phyloP scores from a whole-genome alignment of 2,888 invertebrate genomes.

The Chelonus formosanus region DNA sequence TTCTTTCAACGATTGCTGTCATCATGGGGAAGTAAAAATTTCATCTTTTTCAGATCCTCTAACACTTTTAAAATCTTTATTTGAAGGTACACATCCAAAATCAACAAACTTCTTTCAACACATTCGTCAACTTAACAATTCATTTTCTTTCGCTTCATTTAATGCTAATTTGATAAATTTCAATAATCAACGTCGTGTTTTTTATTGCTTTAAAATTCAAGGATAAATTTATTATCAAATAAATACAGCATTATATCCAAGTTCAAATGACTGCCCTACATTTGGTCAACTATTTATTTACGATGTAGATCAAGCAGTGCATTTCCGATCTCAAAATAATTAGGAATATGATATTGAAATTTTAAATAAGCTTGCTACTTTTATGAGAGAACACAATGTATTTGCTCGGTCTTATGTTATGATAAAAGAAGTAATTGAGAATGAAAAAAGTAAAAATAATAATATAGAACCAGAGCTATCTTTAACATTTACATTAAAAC shows the following conservation, averaged over 20 bases:
- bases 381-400: too few relatives aligned
- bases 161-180: slow-evolving; percentile 31
- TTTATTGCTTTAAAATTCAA: slow-evolving; percentile 37
- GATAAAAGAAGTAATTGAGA: too few relatives aligned
- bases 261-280: too few relatives aligned
- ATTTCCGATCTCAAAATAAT: neutral
- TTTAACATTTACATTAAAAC: too few relatives aligned
- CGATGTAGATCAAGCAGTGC: neutral
- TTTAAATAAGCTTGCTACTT: slow-evolving; percentile 8
- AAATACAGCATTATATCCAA: too few relatives aligned
- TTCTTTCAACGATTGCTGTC: too few relatives aligned
- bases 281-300: slow-evolving; percentile 11
- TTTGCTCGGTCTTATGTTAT: too few relatives aligned
- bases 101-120: too few relatives aligned
- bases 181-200: slow-evolving; percentile 5
- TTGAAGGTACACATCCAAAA: slow-evolving; percentile 29
- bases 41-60: slow-evolving; percentile 28
- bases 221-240: too few relatives aligned
- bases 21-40: slow-evolving; percentile 18
- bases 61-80: slow-evolving; percentile 24
- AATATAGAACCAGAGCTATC: neutral
- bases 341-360: neutral
- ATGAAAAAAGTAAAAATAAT: neutral
- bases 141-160: slow-evolving; percentile 31
- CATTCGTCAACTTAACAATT: slow-evolving; percentile 12